Conservation (phyloP, 2,888 invertebrate species). For the Allygus modestus region DNA sequence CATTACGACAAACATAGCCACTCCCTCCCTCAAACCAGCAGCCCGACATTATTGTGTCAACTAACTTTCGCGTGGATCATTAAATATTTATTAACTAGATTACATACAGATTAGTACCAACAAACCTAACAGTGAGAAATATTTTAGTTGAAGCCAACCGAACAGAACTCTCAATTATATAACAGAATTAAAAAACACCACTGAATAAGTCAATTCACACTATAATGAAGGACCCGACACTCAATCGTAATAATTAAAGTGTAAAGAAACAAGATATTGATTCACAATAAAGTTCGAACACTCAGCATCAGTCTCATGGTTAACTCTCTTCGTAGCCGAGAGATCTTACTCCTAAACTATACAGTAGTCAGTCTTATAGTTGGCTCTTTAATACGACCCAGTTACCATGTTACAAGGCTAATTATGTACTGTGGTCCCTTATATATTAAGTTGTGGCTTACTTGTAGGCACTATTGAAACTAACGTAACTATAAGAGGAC, state of each 20-base stretch:
- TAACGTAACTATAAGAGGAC: neutral
- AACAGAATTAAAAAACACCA: neutral
- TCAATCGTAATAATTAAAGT: conserved; percentile 1
- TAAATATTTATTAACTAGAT: neutral
- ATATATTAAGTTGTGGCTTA: conserved; percentile 65
- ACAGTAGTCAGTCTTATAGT: conserved; percentile 57
- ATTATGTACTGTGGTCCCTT: conserved; percentile 60
- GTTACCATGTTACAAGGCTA: neutral
- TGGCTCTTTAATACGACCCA: conserved; percentile 36
- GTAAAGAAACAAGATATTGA: conserved; percentile 17
- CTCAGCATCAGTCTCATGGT: conserved; percentile 30
- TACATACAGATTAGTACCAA: too few relatives aligned
- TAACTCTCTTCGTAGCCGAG: neutral
- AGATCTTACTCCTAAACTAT: conserved; percentile 21
- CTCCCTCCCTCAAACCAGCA: neutral
- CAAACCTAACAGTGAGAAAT: neutral
- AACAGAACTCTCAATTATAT: too few relatives aligned
- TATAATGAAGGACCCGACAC: neutral
- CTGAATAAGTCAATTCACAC: neutral
- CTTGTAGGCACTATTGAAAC: conserved; percentile 62
- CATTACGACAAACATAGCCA: conserved; percentile 39
- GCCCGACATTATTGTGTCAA: neutral
- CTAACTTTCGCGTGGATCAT: neutral
- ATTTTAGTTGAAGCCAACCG: too few relatives aligned
- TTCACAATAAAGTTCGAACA: conserved; percentile 15